These are phyloP conservation scores for Megaustenia siamemsis DNA, from an alignment of 2,888 invertebrate genomes.

Conservation along the genomic window DNA sequence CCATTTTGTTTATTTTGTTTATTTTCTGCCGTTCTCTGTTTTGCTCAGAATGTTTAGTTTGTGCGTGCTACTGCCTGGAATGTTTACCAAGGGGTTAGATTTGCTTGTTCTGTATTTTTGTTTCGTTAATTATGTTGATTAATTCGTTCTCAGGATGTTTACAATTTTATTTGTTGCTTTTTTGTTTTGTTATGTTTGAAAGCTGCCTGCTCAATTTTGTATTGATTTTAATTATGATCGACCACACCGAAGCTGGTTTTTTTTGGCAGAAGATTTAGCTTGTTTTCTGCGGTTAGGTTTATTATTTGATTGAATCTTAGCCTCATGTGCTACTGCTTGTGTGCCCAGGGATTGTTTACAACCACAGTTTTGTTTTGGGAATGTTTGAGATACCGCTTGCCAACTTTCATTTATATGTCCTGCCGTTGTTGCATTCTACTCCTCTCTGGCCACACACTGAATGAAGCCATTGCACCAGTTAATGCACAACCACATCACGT, in stretches of 20 bases:
- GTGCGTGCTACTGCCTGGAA: background rate
- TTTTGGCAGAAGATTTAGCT: background rate
- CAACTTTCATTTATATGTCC: background rate
- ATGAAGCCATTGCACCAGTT: conserved; percentile 1
- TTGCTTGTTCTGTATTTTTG: background rate
- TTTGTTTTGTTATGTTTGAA: background rate
- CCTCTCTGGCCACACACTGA: background rate
- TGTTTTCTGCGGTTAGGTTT: background rate
- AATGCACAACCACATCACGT: too few relatives aligned
- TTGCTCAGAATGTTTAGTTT: background rate
- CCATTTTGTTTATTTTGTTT: background rate
- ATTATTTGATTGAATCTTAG: background rate
- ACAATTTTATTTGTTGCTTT: too few relatives aligned
- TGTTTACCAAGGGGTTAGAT: background rate
- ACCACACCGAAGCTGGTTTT: background rate
- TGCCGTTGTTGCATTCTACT: background rate
- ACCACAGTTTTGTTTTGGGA: background rate
- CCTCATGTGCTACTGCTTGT: background rate
- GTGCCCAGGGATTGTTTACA: background rate
- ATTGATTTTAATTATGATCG: background rate
- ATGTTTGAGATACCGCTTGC: conserved; percentile 1
- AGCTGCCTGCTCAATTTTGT: background rate
- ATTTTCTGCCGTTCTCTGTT: background rate
- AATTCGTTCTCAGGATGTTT: too few relatives aligned
- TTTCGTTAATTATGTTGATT: background rate